Conservation (phyloP, 2,888 invertebrate genomes). For the Pachliopta kotzebuea region DNA sequence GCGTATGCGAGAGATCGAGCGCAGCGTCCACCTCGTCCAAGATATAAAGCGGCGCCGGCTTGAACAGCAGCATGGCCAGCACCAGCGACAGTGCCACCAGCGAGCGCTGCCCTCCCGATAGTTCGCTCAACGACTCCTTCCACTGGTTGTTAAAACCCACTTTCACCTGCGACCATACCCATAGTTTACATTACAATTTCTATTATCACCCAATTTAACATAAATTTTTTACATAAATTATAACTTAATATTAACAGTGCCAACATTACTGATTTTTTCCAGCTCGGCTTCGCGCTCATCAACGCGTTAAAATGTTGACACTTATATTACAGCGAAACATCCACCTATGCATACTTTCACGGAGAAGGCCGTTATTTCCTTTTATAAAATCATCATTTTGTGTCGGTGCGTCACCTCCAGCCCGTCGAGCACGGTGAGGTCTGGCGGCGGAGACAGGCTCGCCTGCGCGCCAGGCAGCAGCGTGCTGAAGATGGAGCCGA, state of each 20-base stretch:
- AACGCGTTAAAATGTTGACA: too few relatives aligned
- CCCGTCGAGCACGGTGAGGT: constrained; percentile 89
- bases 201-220: too few relatives aligned
- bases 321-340: too few relatives aligned
- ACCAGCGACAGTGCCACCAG: constrained; percentile 97
- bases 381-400: too few relatives aligned
- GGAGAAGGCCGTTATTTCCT: too few relatives aligned
- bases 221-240: too few relatives aligned
- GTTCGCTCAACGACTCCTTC: constrained; percentile 97
- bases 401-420: constrained; percentile 83
- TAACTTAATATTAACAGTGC: too few relatives aligned
- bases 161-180: constrained; percentile 46
- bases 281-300: too few relatives aligned
- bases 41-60: constrained; percentile 99
- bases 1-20: constrained; percentile 97
- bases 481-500: constrained; percentile 95
- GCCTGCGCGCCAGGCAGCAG: constrained; percentile 95
- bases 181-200: background rate
- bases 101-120: constrained; percentile 98
- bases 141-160: constrained; percentile 96
- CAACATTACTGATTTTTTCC: too few relatives aligned
- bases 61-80: constrained; percentile 96
- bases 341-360: too few relatives aligned
- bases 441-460: constrained; percentile 88
- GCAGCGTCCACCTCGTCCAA: constrained; percentile 99